A percentile compares a stretch with the other conserved stretches of the same genome.
Evolutionary conservation across 2,113 vertebrate genomes (phyloP).

Genomic region (Eretmochelys imbricata): DNA sequence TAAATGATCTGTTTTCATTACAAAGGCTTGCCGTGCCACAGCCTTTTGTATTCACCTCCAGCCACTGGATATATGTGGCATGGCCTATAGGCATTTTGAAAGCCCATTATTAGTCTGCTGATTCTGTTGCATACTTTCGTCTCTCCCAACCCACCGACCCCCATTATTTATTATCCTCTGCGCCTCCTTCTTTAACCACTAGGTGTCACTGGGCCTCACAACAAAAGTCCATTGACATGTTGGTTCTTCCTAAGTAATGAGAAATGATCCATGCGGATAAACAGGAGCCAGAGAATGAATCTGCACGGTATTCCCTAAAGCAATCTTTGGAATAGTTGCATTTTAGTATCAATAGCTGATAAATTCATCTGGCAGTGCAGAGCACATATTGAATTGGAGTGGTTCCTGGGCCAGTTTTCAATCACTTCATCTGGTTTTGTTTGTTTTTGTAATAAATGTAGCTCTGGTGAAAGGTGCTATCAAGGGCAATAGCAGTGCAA

Average conservation of each 20-base stretch:
- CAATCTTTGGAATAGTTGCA: background rate
- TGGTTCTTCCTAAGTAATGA: fast-evolving
- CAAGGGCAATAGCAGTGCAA: background rate
- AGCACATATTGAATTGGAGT: background rate
- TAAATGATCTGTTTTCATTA: background rate
- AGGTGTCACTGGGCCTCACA: slow-evolving; percentile 19
- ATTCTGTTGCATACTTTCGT: background rate
- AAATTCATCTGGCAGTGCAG: background rate
- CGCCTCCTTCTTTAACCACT: slow-evolving; percentile 9
- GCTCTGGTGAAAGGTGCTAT: background rate
- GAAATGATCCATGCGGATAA: background rate
- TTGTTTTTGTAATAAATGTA: background rate
- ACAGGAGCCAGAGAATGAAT: background rate
- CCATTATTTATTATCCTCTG: background rate
- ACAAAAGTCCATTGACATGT: fast-evolving
- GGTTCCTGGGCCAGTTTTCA: background rate
- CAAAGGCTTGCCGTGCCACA: background rate
- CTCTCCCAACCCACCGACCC: background rate
- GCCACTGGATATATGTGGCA: background rate
- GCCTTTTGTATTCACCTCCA: background rate
- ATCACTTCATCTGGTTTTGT: fast-evolving
- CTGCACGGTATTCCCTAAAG: background rate
- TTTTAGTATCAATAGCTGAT: background rate
- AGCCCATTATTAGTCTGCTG: background rate
- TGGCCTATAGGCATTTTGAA: background rate